Conservation (phyloP, 92 coral and sea anemone genomes). For the Epizoanthus illoricatus region DNA sequence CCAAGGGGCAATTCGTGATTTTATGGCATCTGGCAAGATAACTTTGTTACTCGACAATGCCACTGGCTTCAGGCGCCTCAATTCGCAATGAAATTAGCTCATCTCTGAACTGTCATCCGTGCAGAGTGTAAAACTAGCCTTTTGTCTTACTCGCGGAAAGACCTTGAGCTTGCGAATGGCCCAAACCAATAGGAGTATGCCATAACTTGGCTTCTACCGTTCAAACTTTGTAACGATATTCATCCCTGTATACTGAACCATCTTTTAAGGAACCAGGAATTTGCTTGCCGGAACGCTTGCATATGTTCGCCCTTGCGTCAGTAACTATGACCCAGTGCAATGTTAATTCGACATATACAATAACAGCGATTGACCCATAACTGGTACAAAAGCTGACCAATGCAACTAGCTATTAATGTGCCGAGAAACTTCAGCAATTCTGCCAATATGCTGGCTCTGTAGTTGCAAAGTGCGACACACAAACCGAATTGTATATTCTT, state of each 20-base stretch:
- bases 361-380: no score
- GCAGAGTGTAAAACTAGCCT: not conserved
- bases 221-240: slow-evolving; percentile 11
- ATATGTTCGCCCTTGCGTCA: slow-evolving; percentile 14
- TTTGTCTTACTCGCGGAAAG: slow-evolving; percentile 1
- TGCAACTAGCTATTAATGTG: no score
- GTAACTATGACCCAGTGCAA: no score
- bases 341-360: no score
- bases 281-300: not conserved
- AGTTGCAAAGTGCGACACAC: no score
- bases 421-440: no score
- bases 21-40: not conserved
- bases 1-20: slow-evolving; percentile 10
- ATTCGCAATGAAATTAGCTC: slow-evolving; percentile 1
- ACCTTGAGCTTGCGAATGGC: slow-evolving; percentile 15
- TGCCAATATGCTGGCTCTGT: no score
- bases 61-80: not conserved
- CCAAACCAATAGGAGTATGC: not conserved
- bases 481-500: no score
- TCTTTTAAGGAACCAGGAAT: not conserved
- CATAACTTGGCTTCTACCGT: slow-evolving; percentile 3
- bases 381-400: no score
- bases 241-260: not conserved
- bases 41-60: not conserved
- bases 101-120: not conserved